phyloP scores from a whole-genome alignment of 2,797 vertebrate genomes.

The Carcharodon carcharias region DNA sequence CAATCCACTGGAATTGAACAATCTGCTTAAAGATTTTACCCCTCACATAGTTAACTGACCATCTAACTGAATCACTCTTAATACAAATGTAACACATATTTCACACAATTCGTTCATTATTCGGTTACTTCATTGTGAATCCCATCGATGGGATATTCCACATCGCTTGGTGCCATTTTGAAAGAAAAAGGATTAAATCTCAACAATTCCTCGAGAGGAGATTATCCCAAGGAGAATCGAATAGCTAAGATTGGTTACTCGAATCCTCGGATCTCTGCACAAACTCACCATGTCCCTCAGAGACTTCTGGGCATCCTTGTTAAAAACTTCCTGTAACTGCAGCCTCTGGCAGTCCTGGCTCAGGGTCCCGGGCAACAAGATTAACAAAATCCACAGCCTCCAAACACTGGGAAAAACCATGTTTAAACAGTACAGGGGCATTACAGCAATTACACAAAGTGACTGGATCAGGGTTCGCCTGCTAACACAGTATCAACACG shows the following conservation, averaged over 20 bases:
- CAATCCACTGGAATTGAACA: not conserved
- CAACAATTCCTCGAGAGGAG: not conserved
- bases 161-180: not conserved
- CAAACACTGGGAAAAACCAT: not conserved
- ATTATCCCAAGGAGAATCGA: not conserved
- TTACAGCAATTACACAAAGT: not conserved
- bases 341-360: not conserved
- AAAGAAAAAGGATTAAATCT: not conserved
- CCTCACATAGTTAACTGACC: not conserved
- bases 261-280: not conserved
- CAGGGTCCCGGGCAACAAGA: not conserved
- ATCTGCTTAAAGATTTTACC: not conserved
- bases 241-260: not conserved
- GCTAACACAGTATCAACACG: not conserved
- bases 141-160: not conserved
- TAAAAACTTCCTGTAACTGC: not conserved
- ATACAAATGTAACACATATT: not conserved
- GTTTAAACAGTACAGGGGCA: not conserved
- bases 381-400: not conserved
- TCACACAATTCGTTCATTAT: not conserved
- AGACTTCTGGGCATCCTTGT: not conserved
- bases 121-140: not conserved
- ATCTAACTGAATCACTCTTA: not conserved
- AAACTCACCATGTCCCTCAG: not conserved
- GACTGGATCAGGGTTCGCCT: not conserved